Base-by-base conservation (phyloP, 2,888 invertebrate species). In the Prenolepis imparis region DNA sequence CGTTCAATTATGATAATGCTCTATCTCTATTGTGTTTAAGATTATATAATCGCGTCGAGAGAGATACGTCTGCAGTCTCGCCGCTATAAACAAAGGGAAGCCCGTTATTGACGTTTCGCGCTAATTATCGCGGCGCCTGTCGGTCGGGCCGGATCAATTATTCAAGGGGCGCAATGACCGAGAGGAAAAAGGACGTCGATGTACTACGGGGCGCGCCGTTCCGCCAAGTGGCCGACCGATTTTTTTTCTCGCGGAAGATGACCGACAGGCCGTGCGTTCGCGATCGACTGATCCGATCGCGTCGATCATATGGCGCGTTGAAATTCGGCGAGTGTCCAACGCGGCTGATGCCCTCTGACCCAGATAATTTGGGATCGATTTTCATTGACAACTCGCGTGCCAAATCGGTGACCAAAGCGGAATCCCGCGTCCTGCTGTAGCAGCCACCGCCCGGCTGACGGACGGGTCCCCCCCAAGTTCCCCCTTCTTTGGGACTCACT, bases 261-360 rank as follows among this genome's bases (percentile, higher is more conserved):
- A n/a, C 28, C 44, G 78, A 28, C 48, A 28, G 9, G 32, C 32
- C n/a, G 41, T 41, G 0, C 68, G 68, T 77, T 68, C 85, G 89
- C 68, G 86, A 85, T 88, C 85, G 83, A 88, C 84, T 86, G 84
- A 83, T 87, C 84, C 61, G 84, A 32, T 44, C 86, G 82, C 87
- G 72, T 86, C 88, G 91, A 85, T 52, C 87, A 88, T 91, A 24
- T 39, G 83, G 84, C 87, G 87, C 84, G 89, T 90, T 91, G 88
- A 90, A 91, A 90, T 91, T 91, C 92, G 93, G 93, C 94, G 91
- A 86, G 70, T 88, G 87, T 94, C 93, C 93, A 92, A 94, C 86
- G 88, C 90, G 93, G 92, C 92, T 92, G 92, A 93, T 94, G 93
- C 92, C 92, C 94, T 92, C 91, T 93, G 92, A 91, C 93, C 93